phyloP scores from a whole-genome alignment of 2,888 invertebrate genomes.

The Tachina fera region DNA sequence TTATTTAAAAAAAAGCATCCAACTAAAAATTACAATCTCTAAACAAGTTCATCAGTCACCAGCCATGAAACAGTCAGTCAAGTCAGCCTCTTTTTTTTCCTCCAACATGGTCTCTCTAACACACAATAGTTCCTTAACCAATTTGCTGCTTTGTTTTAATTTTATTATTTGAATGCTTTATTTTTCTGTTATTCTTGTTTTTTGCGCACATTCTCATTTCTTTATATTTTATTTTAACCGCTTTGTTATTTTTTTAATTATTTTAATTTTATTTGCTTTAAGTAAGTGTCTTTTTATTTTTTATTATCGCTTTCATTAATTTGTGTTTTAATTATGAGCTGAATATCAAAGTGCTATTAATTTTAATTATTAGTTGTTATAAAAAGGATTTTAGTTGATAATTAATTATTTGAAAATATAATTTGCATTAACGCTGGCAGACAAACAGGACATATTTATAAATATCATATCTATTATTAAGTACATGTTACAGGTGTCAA shows the following conservation, averaged over 20 bases:
- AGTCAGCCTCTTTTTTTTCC: conserved; percentile 31
- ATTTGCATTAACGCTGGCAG: background rate
- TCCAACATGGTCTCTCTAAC: conserved; percentile 27
- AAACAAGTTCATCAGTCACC: conserved; percentile 41
- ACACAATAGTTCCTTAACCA: conserved; percentile 63
- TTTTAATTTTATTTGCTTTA: conserved; percentile 55
- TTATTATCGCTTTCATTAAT: conserved; percentile 31
- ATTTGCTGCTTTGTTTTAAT: conserved; percentile 42
- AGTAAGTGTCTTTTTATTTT: conserved; percentile 27
- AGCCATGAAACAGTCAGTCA: conserved; percentile 45
- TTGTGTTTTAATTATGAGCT: conserved; percentile 54
- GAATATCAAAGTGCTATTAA: conserved; percentile 70
- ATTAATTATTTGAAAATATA: conserved; percentile 3
- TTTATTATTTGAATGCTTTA: conserved; percentile 41
- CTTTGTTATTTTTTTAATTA: conserved; percentile 69
- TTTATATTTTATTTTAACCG: conserved; percentile 57
- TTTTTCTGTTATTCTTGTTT: conserved; percentile 45
- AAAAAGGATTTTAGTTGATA: conserved; percentile 14
- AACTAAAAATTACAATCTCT: conserved; percentile 28
- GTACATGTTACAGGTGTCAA: too few species aligned
- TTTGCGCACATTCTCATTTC: conserved; percentile 64
- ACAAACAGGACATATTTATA: background rate
- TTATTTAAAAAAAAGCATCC: conserved; percentile 11
- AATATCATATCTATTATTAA: background rate
- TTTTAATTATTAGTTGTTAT: conserved; percentile 51